Conservation (phyloP, 2,797 vertebrate genomes). For the Anisognathus igniventris region DNA sequence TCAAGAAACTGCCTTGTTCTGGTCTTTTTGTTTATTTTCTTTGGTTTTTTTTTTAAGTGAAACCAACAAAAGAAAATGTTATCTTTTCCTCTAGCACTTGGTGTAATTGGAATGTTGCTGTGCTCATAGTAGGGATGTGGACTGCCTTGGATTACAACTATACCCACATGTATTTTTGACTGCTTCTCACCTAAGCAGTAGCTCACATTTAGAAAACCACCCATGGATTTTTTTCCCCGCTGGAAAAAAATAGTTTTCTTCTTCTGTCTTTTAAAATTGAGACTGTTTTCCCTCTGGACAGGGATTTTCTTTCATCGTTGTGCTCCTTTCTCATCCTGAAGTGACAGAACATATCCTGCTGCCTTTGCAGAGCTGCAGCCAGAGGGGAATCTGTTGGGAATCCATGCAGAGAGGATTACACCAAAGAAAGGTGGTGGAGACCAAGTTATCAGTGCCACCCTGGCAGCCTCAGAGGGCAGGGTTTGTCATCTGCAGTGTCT, state of each 20-base stretch:
- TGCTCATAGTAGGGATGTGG: not conserved
- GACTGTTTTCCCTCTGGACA: not conserved
- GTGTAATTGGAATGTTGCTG: constrained; percentile 17
- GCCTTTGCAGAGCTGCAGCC: not conserved
- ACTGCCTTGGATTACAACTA: constrained; percentile 13
- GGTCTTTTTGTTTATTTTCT: not conserved
- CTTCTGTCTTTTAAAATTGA: not conserved
- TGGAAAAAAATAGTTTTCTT: not conserved
- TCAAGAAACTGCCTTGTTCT: constrained; percentile 5
- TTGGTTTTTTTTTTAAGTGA: not conserved
- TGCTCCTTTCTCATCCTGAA: not conserved
- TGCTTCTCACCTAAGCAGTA: not conserved
- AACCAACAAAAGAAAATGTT: constrained; percentile 18
- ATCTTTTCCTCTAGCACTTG: not conserved
- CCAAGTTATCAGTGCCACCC: accelerated
- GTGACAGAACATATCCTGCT: not conserved
- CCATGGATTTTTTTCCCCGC: not conserved
- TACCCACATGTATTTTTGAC: not conserved
- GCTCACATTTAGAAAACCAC: not conserved
- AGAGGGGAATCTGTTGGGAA: not conserved
- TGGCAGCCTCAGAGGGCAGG: accelerated
- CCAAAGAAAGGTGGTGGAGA: not conserved
- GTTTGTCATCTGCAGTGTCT: not conserved
- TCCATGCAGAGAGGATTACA: not conserved
- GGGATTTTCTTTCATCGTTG: not conserved